These are phyloP conservation scores for Synanthedon tipuliformis DNA, from an alignment of 2,888 invertebrate genomes.

Conservation along the genomic window DNA sequence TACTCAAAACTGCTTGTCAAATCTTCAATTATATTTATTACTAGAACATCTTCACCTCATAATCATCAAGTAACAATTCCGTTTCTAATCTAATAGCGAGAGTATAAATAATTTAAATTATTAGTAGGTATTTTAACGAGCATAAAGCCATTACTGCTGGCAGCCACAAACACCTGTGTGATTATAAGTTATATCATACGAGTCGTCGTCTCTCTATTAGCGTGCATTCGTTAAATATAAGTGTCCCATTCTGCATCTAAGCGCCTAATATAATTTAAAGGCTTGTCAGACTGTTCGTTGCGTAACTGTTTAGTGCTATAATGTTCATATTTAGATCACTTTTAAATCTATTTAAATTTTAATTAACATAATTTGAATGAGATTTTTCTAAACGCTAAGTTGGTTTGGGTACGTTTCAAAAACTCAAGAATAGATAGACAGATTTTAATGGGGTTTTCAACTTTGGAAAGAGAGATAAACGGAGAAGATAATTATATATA, in stretches of 20 bases:
- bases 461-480: no score
- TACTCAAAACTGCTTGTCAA: no score
- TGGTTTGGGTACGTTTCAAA: no score
- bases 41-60: no score
- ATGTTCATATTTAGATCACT: no score
- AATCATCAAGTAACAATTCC: constrained; percentile 12
- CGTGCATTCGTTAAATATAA: background rate
- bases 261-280: background rate
- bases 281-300: background rate
- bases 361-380: no score
- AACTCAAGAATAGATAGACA: no score
- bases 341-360: no score
- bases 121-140: constrained; percentile 28
- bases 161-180: constrained; percentile 27
- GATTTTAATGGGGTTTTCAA: no score
- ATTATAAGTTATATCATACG: background rate
- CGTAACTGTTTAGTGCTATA: background rate
- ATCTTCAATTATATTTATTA: no score
- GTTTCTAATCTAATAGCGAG: constrained; percentile 33
- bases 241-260: background rate
- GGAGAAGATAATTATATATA: no score
- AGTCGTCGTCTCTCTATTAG: background rate
- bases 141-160: constrained; percentile 19
- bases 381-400: no score
- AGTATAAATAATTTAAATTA: constrained; percentile 5